Evolutionary conservation across 1,140 invertebrate species (phyloP).

Genomic region (Pectinophora gossypiella): DNA sequence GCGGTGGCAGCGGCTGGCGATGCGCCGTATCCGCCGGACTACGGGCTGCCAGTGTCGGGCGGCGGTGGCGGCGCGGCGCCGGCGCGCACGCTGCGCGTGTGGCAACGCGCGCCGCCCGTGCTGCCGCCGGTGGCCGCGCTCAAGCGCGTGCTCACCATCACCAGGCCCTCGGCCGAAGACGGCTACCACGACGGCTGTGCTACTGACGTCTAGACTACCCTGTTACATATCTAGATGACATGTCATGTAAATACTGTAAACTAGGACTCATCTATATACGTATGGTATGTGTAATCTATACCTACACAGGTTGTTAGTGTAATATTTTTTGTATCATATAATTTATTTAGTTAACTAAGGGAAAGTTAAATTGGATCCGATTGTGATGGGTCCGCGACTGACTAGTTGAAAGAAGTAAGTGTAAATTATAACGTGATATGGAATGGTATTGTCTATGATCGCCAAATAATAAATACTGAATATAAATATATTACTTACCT

Average conservation of each 20-base stretch:
- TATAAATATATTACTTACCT: constrained; percentile 44
- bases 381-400: constrained; percentile 61
- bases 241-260: constrained; percentile 55
- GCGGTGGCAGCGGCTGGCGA: constrained; percentile 31
- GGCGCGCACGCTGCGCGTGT: constrained; percentile 88
- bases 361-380: constrained; percentile 63
- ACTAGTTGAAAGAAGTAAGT: constrained; percentile 67
- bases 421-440: constrained; percentile 66
- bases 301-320: constrained; percentile 52
- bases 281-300: constrained; percentile 48
- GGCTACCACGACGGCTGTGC: constrained; percentile 94
- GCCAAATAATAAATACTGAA: constrained; percentile 66
- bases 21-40: constrained; percentile 83
- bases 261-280: constrained; percentile 28
- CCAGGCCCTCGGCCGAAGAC: constrained; percentile 90
- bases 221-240: constrained; percentile 40
- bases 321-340: constrained; percentile 73
- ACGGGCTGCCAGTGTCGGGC: constrained; percentile 83
- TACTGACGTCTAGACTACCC: constrained; percentile 84
- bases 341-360: constrained; percentile 67
- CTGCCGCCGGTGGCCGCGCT: constrained; percentile 86
- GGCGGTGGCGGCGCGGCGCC: too few species aligned
- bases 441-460: constrained; percentile 66
- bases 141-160: constrained; percentile 87
- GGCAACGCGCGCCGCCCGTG: constrained; percentile 89